phyloP scores from a whole-genome alignment of 2,113 vertebrate species.

The Oceanodroma tethys region DNA sequence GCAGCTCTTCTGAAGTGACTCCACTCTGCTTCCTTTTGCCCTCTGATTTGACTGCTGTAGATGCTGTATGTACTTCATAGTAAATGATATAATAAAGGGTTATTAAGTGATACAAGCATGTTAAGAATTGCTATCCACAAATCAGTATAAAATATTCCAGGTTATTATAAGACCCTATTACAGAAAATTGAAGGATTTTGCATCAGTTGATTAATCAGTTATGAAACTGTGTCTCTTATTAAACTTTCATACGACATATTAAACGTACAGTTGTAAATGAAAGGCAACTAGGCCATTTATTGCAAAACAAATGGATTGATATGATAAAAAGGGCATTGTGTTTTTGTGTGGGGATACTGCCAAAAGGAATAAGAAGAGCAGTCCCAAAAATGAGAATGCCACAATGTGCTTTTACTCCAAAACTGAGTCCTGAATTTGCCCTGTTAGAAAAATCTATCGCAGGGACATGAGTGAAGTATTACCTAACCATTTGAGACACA shows the following conservation, averaged over 20 bases:
- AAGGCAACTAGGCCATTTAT: background rate
- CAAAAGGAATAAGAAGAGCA: slow-evolving; percentile 22
- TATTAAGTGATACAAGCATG: background rate
- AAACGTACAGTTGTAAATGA: slow-evolving; percentile 26
- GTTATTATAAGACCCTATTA: background rate
- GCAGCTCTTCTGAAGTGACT: background rate
- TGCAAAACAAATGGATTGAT: background rate
- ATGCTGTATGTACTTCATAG: background rate
- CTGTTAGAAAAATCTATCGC: slow-evolving; percentile 40
- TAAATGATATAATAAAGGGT: background rate
- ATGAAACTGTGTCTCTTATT: background rate
- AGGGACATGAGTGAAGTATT: slow-evolving; percentile 52
- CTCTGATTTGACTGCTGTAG: background rate
- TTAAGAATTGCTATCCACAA: background rate
- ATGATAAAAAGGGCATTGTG: background rate
- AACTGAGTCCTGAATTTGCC: slow-evolving; percentile 24
- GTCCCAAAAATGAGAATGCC: background rate
- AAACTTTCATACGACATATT: background rate
- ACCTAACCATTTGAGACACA: slow-evolving; percentile 53
- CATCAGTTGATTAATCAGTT: slow-evolving; percentile 20
- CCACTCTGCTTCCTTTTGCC: background rate
- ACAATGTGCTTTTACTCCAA: background rate
- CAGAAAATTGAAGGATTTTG: background rate
- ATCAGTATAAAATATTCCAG: slow-evolving; percentile 17
- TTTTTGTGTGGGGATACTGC: background rate